Percentiles rank a stretch among this genome's conserved stretches.
Conservation (phyloP, 2,113 vertebrate species). For the Leuciscus idus region DNA sequence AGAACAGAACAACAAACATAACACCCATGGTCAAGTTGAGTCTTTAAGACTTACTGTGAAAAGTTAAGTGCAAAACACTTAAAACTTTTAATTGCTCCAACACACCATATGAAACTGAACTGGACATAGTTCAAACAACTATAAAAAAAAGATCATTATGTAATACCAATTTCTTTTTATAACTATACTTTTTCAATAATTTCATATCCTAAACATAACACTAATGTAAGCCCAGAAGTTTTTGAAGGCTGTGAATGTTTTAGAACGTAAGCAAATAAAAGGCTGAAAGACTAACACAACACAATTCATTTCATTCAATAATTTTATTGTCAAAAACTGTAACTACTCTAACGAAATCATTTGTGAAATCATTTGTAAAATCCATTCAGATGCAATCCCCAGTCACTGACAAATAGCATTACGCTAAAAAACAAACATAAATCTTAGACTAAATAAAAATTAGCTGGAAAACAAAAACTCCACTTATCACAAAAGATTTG, state of each 20-base stretch:
- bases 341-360: neutral
- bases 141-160: neutral
- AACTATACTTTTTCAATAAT: neutral
- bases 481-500: neutral
- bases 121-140: neutral
- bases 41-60: neutral
- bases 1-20: conserved; percentile 1
- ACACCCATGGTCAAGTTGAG: neutral
- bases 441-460: neutral
- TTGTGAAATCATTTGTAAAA: neutral
- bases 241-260: neutral
- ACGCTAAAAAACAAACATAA: neutral
- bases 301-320: neutral
- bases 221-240: neutral
- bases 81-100: neutral
- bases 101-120: neutral
- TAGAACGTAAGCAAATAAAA: neutral
- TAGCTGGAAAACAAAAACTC: neutral
- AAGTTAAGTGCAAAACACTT: neutral
- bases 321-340: neutral
- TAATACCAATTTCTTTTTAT: neutral
- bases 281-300: neutral
- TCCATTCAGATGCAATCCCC: neutral
- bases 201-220: neutral
- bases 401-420: neutral